phyloP scores from a whole-genome alignment of 2,888 invertebrate species.

The Odontomyia ornata region DNA sequence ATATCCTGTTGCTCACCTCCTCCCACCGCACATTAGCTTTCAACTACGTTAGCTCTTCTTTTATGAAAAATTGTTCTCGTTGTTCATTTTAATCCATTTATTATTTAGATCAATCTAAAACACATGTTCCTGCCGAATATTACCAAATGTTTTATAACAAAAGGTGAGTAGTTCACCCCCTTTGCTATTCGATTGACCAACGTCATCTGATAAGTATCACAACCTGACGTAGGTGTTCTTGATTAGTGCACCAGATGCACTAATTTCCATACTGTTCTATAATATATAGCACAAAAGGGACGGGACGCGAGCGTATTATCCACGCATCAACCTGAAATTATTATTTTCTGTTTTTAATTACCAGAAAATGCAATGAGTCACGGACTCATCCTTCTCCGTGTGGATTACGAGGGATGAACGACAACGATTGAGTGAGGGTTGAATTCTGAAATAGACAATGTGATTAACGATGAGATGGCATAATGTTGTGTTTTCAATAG shows the following conservation, averaged over 20 bases:
- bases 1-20: too few species aligned
- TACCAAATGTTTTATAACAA: not conserved
- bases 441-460: not conserved
- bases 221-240: slow-evolving; percentile 5
- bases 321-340: slow-evolving; percentile 16
- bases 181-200: not conserved
- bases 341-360: slow-evolving; percentile 22
- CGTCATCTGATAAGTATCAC: slow-evolving; percentile 15
- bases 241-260: slow-evolving; percentile 12
- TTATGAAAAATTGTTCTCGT: too few species aligned
- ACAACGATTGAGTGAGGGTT: not conserved
- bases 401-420: slow-evolving; percentile 1
- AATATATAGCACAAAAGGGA: not conserved
- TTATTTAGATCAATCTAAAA: not conserved
- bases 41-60: too few species aligned
- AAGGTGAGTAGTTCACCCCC: not conserved
- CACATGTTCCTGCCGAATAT: slow-evolving; percentile 1
- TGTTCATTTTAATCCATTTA: too few species aligned
- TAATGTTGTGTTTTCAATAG: not conserved
- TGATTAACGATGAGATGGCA: slow-evolving; percentile 16
- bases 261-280: not conserved
- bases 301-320: not conserved
- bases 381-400: not conserved
- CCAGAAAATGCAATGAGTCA: slow-evolving; percentile 20
- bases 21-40: too few species aligned